These are phyloP conservation scores for Microchrysa polita DNA, from an alignment of 2,888 invertebrate genomes.

Conservation along the genomic window DNA sequence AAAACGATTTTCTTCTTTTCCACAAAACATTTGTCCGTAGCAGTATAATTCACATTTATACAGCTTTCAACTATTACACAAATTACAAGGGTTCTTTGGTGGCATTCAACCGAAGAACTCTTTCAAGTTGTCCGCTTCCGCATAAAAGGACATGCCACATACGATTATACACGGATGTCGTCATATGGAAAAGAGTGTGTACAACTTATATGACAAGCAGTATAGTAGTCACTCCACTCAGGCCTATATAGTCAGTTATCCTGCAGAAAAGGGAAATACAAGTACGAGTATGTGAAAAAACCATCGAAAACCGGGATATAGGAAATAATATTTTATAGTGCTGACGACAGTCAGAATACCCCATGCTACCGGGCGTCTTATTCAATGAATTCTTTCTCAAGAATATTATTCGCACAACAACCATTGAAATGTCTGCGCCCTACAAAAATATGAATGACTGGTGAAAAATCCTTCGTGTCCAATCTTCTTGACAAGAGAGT, in stretches of 20 bases:
- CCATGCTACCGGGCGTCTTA: not conserved
- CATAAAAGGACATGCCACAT: not conserved
- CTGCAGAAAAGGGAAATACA: no score
- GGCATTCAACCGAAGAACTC: constrained; percentile 4
- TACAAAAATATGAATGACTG: not conserved
- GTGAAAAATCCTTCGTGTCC: constrained; percentile 32
- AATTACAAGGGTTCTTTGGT: constrained; percentile 12
- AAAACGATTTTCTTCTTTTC: not conserved
- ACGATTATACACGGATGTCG: no score
- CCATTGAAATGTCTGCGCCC: constrained; percentile 5
- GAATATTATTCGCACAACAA: constrained; percentile 20
- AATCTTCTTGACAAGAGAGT: constrained; percentile 24
- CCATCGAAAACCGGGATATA: no score
- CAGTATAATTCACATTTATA: constrained; percentile 20
- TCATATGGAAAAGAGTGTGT: not conserved
- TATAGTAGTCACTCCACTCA: not conserved
- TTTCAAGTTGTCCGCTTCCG: not conserved
- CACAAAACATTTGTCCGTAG: constrained; percentile 12
- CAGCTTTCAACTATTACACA: constrained; percentile 26
- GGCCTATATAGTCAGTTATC: constrained; percentile 5
- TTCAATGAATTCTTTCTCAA: constrained; percentile 12
- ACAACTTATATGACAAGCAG: not conserved
- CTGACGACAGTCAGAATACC: constrained; percentile 23
- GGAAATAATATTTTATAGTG: not conserved
- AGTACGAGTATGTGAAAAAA: no score